Percentiles rank a stretch among this genome's conserved stretches.
phyloP scores from a whole-genome alignment of 2,113 vertebrate species.

The Albula glossodonta region DNA sequence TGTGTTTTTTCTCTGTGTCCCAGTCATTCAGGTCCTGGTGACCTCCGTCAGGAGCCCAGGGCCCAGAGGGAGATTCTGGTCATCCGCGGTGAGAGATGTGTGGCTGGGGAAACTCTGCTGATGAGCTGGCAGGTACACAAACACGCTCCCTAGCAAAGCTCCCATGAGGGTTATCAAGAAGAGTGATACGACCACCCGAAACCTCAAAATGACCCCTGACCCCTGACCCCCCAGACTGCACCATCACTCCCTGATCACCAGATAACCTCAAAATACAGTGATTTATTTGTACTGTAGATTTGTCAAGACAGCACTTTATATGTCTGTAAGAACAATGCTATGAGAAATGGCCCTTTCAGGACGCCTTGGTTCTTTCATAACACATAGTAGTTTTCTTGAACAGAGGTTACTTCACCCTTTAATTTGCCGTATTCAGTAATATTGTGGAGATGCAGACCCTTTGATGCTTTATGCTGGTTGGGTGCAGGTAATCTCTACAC shows the following conservation, averaged over 20 bases:
- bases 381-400: neutral
- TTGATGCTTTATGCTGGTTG: too few relatives aligned
- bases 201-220: neutral
- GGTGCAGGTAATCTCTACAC: too few relatives aligned
- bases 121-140: neutral
- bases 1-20: neutral
- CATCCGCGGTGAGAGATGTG: neutral
- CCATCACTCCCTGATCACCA: neutral
- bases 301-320: neutral
- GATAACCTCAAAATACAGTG: neutral
- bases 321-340: neutral
- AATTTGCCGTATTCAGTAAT: too few relatives aligned
- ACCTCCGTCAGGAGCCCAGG: neutral
- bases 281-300: neutral
- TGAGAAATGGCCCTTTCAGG: neutral
- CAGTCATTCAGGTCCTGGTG: neutral
- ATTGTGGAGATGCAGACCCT: too few relatives aligned
- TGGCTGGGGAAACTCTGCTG: neutral
- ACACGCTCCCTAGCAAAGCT: neutral
- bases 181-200: neutral
- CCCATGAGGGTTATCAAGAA: neutral
- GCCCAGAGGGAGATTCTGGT: neutral
- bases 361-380: neutral
- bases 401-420: too few relatives aligned
- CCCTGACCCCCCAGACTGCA: neutral